Evolutionary conservation across 2,888 invertebrate genomes (phyloP).

Genomic region (Imbricaverruca yamaguchii): DNA sequence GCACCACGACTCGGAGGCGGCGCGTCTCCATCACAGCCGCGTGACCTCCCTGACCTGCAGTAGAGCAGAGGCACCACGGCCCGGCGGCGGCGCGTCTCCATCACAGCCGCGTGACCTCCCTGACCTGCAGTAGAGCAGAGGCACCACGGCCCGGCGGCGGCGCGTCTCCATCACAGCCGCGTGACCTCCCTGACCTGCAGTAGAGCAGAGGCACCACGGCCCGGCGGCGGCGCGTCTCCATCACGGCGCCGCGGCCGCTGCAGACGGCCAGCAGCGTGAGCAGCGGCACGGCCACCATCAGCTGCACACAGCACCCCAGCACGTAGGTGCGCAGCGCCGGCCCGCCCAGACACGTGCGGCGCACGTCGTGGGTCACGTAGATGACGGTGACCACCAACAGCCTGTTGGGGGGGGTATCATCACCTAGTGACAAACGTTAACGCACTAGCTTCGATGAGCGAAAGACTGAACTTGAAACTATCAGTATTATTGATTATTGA

Average conservation of each 20-base stretch:
- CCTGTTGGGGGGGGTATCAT: not conserved
- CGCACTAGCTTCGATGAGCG: too few relatives aligned
- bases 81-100: not conserved
- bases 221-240: not conserved
- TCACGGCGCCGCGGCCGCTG: not conserved
- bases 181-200: not conserved
- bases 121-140: not conserved
- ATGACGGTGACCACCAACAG: not conserved
- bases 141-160: not conserved
- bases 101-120: not conserved
- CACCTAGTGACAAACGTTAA: too few relatives aligned
- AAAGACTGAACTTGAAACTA: too few relatives aligned
- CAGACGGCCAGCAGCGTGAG: not conserved
- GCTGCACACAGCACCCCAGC: slow-evolving; percentile 10
- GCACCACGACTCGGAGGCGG: not conserved
- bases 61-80: not conserved
- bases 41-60: not conserved
- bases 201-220: not conserved
- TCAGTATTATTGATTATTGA: too few relatives aligned
- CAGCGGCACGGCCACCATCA: not conserved
- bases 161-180: not conserved
- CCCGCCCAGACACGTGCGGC: not conserved
- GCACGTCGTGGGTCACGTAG: not conserved
- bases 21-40: not conserved
- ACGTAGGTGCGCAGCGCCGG: not conserved